A percentile compares a stretch with the other conserved stretches of the same genome.
These are phyloP conservation scores for Mallotus villosus DNA, from an alignment of 2,797 vertebrate genomes.

Conservation along the genomic window DNA sequence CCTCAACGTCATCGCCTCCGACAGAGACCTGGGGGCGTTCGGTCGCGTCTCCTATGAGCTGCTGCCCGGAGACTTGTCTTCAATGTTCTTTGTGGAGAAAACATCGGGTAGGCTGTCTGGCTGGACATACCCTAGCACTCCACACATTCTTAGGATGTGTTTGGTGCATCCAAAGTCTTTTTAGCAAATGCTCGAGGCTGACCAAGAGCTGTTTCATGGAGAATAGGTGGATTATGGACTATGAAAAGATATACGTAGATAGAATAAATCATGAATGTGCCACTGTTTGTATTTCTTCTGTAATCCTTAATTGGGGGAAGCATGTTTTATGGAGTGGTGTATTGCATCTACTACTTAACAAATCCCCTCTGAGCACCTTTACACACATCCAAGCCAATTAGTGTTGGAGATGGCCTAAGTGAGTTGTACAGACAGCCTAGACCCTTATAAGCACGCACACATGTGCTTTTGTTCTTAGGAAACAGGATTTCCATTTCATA, in stretches of 20 bases:
- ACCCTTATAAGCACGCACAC: no score
- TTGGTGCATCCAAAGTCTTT: no score
- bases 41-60: conserved; percentile 83
- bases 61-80: conserved; percentile 77
- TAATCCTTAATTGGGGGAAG: no score
- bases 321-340: background rate
- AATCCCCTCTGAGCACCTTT: background rate
- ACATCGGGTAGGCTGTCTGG: conserved; percentile 78
- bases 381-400: conserved; percentile 7
- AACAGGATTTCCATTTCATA: no score
- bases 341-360: background rate
- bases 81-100: conserved; percentile 81
- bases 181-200: no score
- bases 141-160: no score
- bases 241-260: no score
- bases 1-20: conserved; percentile 80
- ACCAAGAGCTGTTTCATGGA: no score
- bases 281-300: no score
- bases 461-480: no score
- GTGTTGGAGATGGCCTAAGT: conserved; percentile 1
- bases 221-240: no score
- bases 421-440: background rate
- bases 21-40: conserved; percentile 81
- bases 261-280: no score
- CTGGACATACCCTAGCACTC: background rate